Percentiles rank a stretch among this genome's conserved stretches.
Conservation (phyloP, 1,140 invertebrate genomes). For the Drosophila auraria region DNA sequence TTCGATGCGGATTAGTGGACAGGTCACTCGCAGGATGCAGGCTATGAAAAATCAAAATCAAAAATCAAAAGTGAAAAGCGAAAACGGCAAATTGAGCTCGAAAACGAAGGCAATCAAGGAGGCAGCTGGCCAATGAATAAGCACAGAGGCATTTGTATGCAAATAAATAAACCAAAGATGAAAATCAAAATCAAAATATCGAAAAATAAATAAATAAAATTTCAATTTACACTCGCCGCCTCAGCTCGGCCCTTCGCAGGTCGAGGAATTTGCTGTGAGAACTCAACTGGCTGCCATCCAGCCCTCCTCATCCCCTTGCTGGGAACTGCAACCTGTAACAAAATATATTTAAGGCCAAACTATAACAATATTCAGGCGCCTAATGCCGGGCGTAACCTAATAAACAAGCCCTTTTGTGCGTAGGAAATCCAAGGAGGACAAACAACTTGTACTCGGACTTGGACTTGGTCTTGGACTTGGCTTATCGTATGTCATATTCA, state of each 20-base stretch:
- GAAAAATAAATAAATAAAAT: conserved; percentile 51
- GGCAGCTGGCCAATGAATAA: conserved; percentile 16
- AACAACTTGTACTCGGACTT: neutral
- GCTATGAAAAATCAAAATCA: conserved; percentile 7
- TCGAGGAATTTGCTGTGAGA: neutral
- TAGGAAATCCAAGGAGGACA: neutral
- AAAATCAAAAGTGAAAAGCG: conserved; percentile 13
- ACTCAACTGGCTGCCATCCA: neutral
- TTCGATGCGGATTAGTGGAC: conserved; percentile 7
- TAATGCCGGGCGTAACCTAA: conserved; percentile 10
- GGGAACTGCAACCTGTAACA: neutral
- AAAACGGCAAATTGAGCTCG: conserved; percentile 27
- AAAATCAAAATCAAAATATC: conserved; percentile 35
- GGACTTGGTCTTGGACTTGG: neutral
- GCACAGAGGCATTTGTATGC: conserved; percentile 8
- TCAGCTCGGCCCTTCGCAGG: neutral
- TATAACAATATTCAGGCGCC: neutral
- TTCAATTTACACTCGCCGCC: conserved; percentile 36
- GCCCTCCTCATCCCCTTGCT: neutral
- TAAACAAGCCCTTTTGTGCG: neutral
- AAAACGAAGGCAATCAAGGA: conserved; percentile 36
- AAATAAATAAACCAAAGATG: conserved; percentile 34
- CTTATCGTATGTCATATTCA: conserved; percentile 1
- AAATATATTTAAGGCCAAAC: conserved; percentile 14
- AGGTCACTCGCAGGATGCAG: conserved; percentile 5